phyloP scores from a whole-genome alignment of 2,888 invertebrate genomes.

The Aleiodes testaceus region DNA sequence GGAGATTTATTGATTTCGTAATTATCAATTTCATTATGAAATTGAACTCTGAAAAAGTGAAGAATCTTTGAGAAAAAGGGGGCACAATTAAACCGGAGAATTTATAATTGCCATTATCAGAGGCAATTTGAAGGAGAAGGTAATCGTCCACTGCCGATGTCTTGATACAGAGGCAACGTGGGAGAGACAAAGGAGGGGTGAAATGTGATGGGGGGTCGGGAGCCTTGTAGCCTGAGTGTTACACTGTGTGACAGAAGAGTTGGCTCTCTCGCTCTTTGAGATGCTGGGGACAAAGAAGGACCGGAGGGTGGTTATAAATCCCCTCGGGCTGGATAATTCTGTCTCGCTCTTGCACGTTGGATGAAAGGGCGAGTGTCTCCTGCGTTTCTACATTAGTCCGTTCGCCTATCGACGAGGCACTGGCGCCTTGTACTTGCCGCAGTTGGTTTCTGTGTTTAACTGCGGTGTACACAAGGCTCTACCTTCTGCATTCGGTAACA shows the following conservation, averaged over 20 bases:
- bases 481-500: constrained; percentile 9
- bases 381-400: constrained; percentile 2
- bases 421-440: constrained; percentile 29
- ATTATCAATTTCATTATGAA: too few relatives aligned
- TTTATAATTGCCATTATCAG: constrained; percentile 15
- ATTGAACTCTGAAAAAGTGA: too few relatives aligned
- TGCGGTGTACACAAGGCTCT: constrained; percentile 20
- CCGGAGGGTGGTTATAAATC: constrained; percentile 43
- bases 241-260: too few relatives aligned
- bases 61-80: too few relatives aligned
- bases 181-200: constrained; percentile 27
- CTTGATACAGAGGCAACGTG: constrained; percentile 26
- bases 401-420: constrained; percentile 55
- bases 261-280: too few relatives aligned
- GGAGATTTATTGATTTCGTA: too few relatives aligned
- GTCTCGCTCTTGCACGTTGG: neutral
- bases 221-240: too few relatives aligned
- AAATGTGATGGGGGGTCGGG: too few relatives aligned
- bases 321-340: constrained; percentile 26
- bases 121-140: constrained; percentile 26
- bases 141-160: constrained; percentile 50
- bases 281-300: too few relatives aligned
- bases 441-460: constrained; percentile 26
- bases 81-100: neutral
- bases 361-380: too few relatives aligned